Base-by-base conservation (phyloP, 1,140 invertebrate species). In the Maniola jurtina region DNA sequence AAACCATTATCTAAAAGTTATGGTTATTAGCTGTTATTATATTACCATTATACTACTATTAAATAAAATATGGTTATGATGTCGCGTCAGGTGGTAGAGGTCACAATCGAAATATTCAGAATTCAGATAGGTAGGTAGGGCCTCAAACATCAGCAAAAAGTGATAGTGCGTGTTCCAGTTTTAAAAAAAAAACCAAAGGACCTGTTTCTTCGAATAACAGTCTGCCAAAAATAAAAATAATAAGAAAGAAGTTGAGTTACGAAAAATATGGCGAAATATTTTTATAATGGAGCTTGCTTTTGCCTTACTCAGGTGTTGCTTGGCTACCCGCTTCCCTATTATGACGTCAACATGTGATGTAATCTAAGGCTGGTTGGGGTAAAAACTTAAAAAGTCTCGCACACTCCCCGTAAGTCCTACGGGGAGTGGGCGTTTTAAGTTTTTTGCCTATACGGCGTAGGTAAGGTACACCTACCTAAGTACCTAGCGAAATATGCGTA, bases 91-190 rank as follows among this genome's bases (percentile, higher is more conserved):
- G 10, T 13, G 11, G 6, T 13, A 14, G 48, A 52, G 48, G 48
- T 52, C 15, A 52, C 13, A 42, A 1, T 48, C 1, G 13, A 48
- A 15, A 48, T 7, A 16, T 13, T 52, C 48, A 16, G 15, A 1
- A 25, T 25, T 25, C 25, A 45, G 42, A n/a, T 45, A 45, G 10
- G 40, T 11, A 42, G 10, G 6, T 3, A 42, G 13, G 5, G 8
- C 15, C 48, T 14, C 15, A 52, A 52, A 52, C 48, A 52, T 52
- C 15, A 25, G 16, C 48, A 52, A 52, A 52, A 52, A 52, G 48
- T 52, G 48, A 52, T 52, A 52, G 48, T 52, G 48, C 48, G 14
- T 52, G 48, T 52, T 52, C 48, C 48, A 15, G 15, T 52, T 52
- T 45, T 52, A 25, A 16, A 52, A 52, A 52, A 52, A 25, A 14